A percentile compares a stretch with the other conserved stretches of the same genome.
These are phyloP conservation scores for Orcinus orca DNA, from an alignment of 2,113 vertebrate species.

Conservation along the genomic window DNA sequence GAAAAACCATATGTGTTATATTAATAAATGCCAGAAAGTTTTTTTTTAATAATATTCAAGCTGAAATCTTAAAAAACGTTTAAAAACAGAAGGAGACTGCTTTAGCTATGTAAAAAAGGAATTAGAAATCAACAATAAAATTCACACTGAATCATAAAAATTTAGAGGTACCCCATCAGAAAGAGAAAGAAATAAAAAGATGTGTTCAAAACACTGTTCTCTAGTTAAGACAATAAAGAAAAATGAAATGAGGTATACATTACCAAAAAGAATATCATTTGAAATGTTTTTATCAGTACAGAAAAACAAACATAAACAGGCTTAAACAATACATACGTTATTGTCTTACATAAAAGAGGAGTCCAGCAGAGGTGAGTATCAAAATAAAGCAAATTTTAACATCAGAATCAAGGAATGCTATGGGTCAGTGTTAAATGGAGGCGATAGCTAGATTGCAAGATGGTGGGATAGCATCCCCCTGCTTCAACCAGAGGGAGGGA, in stretches of 20 bases:
- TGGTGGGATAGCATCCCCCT: not conserved
- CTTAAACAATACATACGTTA: not conserved
- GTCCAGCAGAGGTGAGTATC: not conserved
- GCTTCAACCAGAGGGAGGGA: not conserved
- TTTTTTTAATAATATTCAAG: not conserved
- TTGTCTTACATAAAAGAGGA: not conserved
- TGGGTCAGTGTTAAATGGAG: not conserved
- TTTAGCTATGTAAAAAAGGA: not conserved
- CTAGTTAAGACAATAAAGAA: not conserved
- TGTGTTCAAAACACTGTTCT: not conserved
- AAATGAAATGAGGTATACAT: not conserved
- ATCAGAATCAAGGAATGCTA: not conserved
- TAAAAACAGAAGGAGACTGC: not conserved
- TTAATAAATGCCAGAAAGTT: not conserved
- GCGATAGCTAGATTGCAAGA: not conserved
- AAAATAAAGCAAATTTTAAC: not conserved
- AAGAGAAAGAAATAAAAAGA: not conserved
- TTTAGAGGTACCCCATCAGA: not conserved
- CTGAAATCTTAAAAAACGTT: not conserved
- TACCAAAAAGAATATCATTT: not conserved
- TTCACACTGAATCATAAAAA: constrained; percentile 11
- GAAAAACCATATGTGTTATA: not conserved
- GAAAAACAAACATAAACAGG: not conserved
- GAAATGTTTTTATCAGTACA: not conserved
- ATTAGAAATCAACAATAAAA: not conserved